Percentiles rank a stretch among this genome's conserved stretches.
Evolutionary conservation across 2,797 vertebrate genomes (phyloP).

Genomic region (Characodon lateralis): DNA sequence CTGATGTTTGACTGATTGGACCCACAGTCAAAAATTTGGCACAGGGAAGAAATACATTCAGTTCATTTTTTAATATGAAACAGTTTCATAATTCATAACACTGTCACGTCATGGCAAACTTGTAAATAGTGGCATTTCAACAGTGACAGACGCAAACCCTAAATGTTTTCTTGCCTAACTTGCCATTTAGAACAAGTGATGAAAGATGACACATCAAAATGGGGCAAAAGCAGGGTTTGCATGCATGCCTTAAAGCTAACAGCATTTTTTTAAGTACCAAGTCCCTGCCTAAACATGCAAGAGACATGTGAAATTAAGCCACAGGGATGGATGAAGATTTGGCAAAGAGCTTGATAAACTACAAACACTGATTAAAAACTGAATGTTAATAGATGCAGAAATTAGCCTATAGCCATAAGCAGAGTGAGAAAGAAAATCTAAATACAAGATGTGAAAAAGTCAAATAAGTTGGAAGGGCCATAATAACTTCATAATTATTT

Average conservation of each 20-base stretch:
- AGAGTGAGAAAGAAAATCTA: background rate
- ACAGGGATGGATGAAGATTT: background rate
- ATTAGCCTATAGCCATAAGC: background rate
- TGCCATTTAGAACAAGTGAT: slow-evolving; percentile 28
- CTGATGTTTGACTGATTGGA: background rate
- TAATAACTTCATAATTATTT: slow-evolving; percentile 20
- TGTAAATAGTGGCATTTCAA: slow-evolving; percentile 13
- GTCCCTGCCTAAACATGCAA: background rate
- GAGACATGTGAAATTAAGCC: slow-evolving; percentile 3
- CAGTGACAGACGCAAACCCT: slow-evolving; percentile 28
- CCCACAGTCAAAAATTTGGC: background rate
- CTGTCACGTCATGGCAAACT: background rate
- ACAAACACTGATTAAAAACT: slow-evolving; percentile 11
- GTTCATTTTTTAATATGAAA: background rate
- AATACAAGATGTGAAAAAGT: slow-evolving; percentile 13
- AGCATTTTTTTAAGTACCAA: background rate
- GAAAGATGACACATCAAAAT: slow-evolving; percentile 31
- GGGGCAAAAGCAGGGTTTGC: slow-evolving; percentile 20
- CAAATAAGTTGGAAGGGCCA: slow-evolving; percentile 16
- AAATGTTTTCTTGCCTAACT: slow-evolving; percentile 34
- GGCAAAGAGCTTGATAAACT: background rate
- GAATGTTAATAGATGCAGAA: slow-evolving; percentile 13
- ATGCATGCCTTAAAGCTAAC: slow-evolving; percentile 23
- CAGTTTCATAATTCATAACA: slow-evolving; percentile 3
- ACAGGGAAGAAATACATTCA: background rate